These are phyloP conservation scores for Bambusicola thoracicus DNA, from an alignment of 2,113 vertebrate genomes.

Conservation along the genomic window DNA sequence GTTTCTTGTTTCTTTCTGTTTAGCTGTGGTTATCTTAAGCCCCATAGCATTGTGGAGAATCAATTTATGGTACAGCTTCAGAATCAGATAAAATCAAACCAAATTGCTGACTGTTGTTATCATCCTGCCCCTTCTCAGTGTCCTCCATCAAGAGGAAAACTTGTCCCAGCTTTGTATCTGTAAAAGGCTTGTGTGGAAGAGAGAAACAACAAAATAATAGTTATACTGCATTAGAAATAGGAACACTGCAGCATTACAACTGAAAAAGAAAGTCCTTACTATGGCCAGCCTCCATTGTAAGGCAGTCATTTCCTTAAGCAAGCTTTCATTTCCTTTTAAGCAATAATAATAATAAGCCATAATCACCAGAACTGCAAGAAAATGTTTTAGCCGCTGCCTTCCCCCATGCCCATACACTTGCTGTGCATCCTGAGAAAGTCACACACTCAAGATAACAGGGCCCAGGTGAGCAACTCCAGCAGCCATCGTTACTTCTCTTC, in stretches of 20 bases:
- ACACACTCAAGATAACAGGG: neutral
- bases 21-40: conserved; percentile 36
- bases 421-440: neutral
- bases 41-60: neutral
- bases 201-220: neutral
- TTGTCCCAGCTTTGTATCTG: neutral
- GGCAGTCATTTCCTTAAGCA: neutral
- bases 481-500: neutral
- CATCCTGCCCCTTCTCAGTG: neutral
- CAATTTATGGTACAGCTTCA: neutral
- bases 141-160: neutral
- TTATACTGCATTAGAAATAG: neutral
- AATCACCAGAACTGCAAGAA: accelerated
- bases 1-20: neutral
- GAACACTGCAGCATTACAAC: accelerated
- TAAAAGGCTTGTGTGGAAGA: neutral
- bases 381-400: neutral
- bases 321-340: neutral
- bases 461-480: neutral
- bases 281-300: neutral
- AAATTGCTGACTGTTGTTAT: neutral
- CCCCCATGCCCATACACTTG: neutral
- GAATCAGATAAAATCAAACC: neutral
- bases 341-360: too few species aligned
- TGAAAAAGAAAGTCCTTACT: neutral